These are phyloP conservation scores for Morus bassanus DNA, from an alignment of 2,797 vertebrate species.

Conservation along the genomic window DNA sequence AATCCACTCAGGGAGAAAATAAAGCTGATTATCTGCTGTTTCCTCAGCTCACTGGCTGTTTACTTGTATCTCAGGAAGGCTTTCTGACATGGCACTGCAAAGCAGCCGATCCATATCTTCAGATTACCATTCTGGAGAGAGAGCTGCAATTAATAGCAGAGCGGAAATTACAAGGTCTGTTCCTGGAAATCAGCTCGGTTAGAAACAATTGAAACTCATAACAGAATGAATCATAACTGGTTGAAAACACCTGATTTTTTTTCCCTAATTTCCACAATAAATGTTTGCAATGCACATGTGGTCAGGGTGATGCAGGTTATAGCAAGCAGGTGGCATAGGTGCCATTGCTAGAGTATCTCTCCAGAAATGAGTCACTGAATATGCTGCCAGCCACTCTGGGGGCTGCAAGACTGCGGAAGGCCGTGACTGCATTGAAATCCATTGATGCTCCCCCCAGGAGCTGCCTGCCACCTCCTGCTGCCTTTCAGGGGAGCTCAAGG, in stretches of 20 bases:
- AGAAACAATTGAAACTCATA: not conserved
- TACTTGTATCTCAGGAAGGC: not conserved
- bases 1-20: conserved; percentile 75
- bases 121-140: not conserved
- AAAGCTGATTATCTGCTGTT: conserved; percentile 10
- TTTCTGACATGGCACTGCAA: not conserved
- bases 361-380: not conserved
- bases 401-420: not conserved
- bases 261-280: not conserved
- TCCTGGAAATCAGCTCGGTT: not conserved
- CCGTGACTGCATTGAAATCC: not conserved
- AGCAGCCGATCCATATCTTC: not conserved
- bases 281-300: not conserved
- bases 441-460: not conserved
- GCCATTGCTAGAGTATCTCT: not conserved
- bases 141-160: not conserved
- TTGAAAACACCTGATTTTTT: not conserved
- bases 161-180: not conserved
- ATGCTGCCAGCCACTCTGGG: not conserved
- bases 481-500: conserved; percentile 52
- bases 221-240: not conserved
- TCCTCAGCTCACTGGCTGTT: not conserved
- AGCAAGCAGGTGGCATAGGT: not conserved
- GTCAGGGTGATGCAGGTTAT: not conserved
- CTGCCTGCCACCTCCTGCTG: not conserved